phyloP scores from a whole-genome alignment of 1,140 invertebrate genomes.

The Drosophila navojoa region DNA sequence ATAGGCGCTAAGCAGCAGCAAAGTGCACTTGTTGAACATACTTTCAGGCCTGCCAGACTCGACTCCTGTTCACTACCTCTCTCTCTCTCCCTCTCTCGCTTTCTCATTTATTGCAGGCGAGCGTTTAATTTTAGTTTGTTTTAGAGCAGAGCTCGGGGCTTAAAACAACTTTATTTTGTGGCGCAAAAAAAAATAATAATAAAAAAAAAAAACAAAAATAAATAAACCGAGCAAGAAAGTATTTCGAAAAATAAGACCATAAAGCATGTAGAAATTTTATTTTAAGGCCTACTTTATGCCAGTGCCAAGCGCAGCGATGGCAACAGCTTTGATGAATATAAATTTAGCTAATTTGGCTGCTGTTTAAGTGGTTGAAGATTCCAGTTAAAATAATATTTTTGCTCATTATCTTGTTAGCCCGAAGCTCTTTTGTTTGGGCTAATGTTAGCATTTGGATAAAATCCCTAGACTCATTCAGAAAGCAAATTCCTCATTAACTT shows the following conservation, averaged over 20 bases:
- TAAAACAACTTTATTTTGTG: conserved; percentile 37
- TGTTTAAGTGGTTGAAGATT: conserved; percentile 35
- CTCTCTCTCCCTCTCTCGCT: neutral
- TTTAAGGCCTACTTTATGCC: conserved; percentile 46
- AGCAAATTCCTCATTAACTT: too few relatives aligned
- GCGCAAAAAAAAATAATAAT: conserved; percentile 1
- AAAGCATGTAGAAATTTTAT: conserved; percentile 24
- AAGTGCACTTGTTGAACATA: conserved; percentile 65
- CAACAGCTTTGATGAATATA: conserved; percentile 32
- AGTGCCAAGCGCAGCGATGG: conserved; percentile 10
- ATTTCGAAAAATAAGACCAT: conserved; percentile 10
- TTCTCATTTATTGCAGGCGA: conserved; percentile 33
- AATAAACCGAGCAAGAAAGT: neutral
- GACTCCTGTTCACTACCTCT: neutral
- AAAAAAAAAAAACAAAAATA: too few relatives aligned
- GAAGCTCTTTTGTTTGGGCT: too few relatives aligned
- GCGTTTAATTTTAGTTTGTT: conserved; percentile 38
- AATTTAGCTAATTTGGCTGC: conserved; percentile 20
- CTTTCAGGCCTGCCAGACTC: conserved; percentile 37
- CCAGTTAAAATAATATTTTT: neutral
- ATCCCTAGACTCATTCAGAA: too few relatives aligned
- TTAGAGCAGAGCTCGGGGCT: neutral
- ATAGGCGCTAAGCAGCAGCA: conserved; percentile 63
- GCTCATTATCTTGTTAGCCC: too few relatives aligned
- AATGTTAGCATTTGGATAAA: too few relatives aligned